These are phyloP conservation scores for Hyppa rectilinea DNA, from an alignment of 2,888 invertebrate genomes.

Conservation along the genomic window DNA sequence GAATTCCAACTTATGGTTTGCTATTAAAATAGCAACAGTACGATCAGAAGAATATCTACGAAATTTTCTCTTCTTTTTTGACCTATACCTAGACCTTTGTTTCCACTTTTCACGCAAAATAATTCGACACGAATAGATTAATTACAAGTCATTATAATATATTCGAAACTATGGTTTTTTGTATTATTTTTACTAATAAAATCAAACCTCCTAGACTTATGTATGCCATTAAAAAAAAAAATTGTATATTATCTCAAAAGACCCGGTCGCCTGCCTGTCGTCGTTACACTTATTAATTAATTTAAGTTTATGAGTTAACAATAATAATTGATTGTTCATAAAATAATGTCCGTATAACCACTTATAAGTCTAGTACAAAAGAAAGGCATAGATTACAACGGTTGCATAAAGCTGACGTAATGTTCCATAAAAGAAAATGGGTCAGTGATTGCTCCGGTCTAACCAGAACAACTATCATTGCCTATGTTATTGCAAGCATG, in stretches of 20 bases:
- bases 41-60: not conserved
- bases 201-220: no score
- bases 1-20: not conserved
- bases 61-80: no score
- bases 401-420: constrained; percentile 38
- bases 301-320: not conserved
- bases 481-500: constrained; percentile 7
- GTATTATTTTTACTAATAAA: no score
- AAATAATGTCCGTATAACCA: not conserved
- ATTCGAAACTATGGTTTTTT: no score
- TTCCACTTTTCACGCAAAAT: no score
- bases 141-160: no score
- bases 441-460: constrained; percentile 27
- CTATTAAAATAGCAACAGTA: not conserved
- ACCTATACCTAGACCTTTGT: no score
- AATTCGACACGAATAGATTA: no score
- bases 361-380: not conserved
- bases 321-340: not conserved
- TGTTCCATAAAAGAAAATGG: constrained; percentile 40
- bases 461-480: constrained; percentile 34
- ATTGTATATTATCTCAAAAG: no score
- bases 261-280: not conserved
- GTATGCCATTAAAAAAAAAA: no score
- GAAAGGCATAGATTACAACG: constrained; percentile 5
- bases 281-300: not conserved